A percentile compares a stretch with the other conserved stretches of the same genome.
These are phyloP conservation scores for Poicephalus gulielmi DNA, from an alignment of 2,113 vertebrate species.

Conservation along the genomic window DNA sequence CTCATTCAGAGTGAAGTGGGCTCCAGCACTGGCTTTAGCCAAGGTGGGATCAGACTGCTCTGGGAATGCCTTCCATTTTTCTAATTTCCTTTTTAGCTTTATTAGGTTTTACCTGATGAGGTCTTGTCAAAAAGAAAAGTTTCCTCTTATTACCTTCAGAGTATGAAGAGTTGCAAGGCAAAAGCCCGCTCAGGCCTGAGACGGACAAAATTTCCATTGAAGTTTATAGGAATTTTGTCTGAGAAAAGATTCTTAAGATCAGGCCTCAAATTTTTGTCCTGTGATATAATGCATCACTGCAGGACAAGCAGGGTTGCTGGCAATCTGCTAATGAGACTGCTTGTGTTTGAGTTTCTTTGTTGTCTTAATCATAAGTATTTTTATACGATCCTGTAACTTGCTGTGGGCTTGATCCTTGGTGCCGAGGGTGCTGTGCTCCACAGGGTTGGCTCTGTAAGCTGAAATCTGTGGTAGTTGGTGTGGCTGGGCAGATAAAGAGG, in stretches of 20 bases:
- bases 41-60: conserved; percentile 35
- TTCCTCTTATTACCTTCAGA: conserved; percentile 51
- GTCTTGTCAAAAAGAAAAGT: conserved; percentile 71
- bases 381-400: not conserved
- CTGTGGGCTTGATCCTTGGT: not conserved
- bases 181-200: not conserved
- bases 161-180: conserved; percentile 23
- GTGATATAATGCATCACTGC: not conserved
- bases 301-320: not conserved
- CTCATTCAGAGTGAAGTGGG: not conserved
- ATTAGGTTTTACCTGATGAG: conserved; percentile 76
- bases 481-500: not conserved
- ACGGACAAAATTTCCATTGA: not conserved
- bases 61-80: conserved; percentile 69
- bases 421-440: not conserved
- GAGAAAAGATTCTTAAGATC: not conserved
- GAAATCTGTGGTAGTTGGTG: rapidly evolving
- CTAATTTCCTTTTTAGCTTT: conserved; percentile 74
- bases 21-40: not conserved
- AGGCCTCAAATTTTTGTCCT: not conserved
- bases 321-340: not conserved
- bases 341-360: not conserved
- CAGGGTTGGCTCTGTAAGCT: not conserved
- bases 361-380: not conserved
- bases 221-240: conserved; percentile 26